Evolutionary conservation across 2,888 invertebrate species (phyloP).

Genomic region (Brachylomia viminalis): DNA sequence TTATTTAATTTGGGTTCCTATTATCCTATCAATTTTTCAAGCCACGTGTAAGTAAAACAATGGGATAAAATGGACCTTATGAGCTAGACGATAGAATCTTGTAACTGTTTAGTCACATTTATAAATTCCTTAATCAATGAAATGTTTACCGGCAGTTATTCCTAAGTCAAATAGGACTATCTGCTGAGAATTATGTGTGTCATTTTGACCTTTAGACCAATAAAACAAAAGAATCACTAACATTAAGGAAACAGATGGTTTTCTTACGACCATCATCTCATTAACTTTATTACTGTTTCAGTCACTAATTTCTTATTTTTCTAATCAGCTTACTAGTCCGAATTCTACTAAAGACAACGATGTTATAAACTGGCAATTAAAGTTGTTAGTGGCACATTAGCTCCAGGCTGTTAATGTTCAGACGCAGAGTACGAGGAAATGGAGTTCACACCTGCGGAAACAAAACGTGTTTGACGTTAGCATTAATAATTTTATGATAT

Average conservation of each 20-base stretch:
- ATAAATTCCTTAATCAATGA: not conserved
- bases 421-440: conserved; percentile 19
- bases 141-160: not conserved
- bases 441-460: conserved; percentile 6
- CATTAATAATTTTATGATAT: not conserved
- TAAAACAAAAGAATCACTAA: conserved; percentile 17
- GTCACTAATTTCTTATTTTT: conserved; percentile 49
- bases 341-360: conserved; percentile 54
- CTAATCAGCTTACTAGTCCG: conserved; percentile 38
- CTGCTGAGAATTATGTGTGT: not conserved
- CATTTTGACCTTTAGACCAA: not conserved
- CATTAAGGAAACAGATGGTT: conserved; percentile 27
- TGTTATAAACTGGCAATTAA: conserved; percentile 59
- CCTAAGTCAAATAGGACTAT: not conserved
- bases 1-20: not conserved
- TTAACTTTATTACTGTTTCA: conserved; percentile 38
- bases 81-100: not conserved
- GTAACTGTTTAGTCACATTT: not conserved
- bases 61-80: not conserved
- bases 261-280: conserved; percentile 32
- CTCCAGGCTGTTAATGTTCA: conserved; percentile 39
- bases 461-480: conserved; percentile 1
- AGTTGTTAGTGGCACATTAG: conserved; percentile 57
- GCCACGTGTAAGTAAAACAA: not conserved
- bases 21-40: not conserved